These are phyloP conservation scores for Latrodectus geometricus DNA, from an alignment of 1,140 invertebrate genomes.

Conservation along the genomic window DNA sequence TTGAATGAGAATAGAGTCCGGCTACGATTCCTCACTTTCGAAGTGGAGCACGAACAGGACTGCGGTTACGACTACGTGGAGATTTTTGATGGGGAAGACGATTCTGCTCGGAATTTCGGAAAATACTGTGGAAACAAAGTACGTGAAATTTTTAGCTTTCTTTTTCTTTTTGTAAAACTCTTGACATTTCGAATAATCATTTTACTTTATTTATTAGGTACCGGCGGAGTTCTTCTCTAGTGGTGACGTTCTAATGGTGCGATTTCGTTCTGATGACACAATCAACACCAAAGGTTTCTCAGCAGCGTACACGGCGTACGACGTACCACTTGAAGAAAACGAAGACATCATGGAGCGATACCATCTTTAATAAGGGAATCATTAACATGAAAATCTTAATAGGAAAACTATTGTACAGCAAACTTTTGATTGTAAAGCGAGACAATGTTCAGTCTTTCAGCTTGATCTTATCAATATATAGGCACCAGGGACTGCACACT, in stretches of 20 bases:
- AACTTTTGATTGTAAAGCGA: not conserved
- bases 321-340: constrained; percentile 36
- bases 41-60: constrained; percentile 91
- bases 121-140: constrained; percentile 89
- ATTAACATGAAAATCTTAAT: not conserved
- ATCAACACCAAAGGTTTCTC: constrained; percentile 94
- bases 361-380: constrained; percentile 32
- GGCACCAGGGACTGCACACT: not conserved
- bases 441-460: constrained; percentile 11
- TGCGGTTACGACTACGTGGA: constrained; percentile 95
- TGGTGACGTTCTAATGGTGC: constrained; percentile 85
- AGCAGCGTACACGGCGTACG: constrained; percentile 76
- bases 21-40: constrained; percentile 90
- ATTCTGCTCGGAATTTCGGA: constrained; percentile 82
- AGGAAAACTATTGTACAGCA: constrained; percentile 27
- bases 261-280: constrained; percentile 91
- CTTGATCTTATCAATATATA: not conserved
- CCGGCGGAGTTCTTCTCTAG: constrained; percentile 90
- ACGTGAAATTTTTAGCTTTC: constrained; percentile 65
- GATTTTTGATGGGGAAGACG: constrained; percentile 87
- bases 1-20: constrained; percentile 74
- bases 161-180: not conserved
- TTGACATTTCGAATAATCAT: not conserved
- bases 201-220: constrained; percentile 76
- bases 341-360: constrained; percentile 58